Percentiles rank a stretch among this genome's conserved stretches.
Conservation (phyloP, 2,888 invertebrate species). For the Lochmaea crataegi region DNA sequence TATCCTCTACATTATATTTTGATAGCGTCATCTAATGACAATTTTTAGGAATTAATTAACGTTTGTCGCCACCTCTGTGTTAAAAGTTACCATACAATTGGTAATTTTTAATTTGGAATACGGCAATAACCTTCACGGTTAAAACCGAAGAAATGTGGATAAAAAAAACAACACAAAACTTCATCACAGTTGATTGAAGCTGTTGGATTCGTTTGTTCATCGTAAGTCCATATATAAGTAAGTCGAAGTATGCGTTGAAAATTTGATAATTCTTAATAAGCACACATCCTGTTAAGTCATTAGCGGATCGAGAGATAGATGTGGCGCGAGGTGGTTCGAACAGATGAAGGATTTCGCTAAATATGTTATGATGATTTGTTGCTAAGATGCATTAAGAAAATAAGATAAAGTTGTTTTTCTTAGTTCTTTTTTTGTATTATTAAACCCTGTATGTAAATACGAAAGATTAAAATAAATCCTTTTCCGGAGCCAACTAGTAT, state of each 20-base stretch:
- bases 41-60: too few relatives aligned
- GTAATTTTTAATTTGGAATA: constrained; percentile 57
- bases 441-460: too few relatives aligned
- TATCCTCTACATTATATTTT: too few relatives aligned
- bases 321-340: neutral
- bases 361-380: constrained; percentile 4
- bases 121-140: constrained; percentile 57
- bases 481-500: too few relatives aligned
- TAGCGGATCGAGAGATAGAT: constrained; percentile 2
- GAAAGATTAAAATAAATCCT: too few relatives aligned
- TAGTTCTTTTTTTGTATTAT: too few relatives aligned
- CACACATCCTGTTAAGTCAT: constrained; percentile 57
- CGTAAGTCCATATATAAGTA: constrained; percentile 30
- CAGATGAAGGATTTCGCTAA: constrained; percentile 16
- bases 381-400: too few relatives aligned
- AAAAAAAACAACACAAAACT: constrained; percentile 46
- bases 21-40: too few relatives aligned
- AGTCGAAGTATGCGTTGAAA: constrained; percentile 62
- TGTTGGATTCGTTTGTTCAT: constrained; percentile 42
- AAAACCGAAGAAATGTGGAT: constrained; percentile 47
- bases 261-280: constrained; percentile 64
- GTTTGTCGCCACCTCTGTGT: constrained; percentile 13
- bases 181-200: constrained; percentile 51
- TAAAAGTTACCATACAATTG: constrained; percentile 48
- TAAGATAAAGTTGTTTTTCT: neutral